These are phyloP conservation scores for Phallusia fumigata DNA, from an alignment of 23 tunicate species.

Conservation along the genomic window DNA sequence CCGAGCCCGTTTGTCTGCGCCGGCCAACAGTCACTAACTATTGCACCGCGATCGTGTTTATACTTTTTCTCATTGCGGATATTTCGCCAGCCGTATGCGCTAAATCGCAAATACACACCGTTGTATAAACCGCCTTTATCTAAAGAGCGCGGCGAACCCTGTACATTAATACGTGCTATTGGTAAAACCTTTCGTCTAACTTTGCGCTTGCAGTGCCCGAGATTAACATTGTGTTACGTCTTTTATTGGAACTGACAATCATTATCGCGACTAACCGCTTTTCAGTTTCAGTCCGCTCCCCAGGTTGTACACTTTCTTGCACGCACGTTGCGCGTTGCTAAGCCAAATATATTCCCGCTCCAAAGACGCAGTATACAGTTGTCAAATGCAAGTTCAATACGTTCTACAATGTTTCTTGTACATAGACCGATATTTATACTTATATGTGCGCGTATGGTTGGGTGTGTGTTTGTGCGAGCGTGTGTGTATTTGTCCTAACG, in stretches of 20 bases:
- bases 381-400: conserved; percentile 7
- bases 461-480: too few relatives aligned
- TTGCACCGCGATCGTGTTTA: neutral
- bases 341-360: too few relatives aligned
- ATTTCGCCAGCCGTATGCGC: neutral
- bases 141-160: neutral
- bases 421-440: neutral
- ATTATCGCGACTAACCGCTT: neutral
- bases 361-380: too few relatives aligned
- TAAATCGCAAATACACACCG: neutral
- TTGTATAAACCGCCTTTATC: neutral
- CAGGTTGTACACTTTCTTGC: neutral
- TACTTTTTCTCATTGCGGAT: neutral
- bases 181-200: neutral
- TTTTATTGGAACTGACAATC: neutral
- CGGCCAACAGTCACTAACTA: neutral
- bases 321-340: neutral
- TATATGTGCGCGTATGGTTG: neutral
- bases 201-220: neutral
- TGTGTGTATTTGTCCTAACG: too few relatives aligned
- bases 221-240: neutral
- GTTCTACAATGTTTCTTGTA: neutral
- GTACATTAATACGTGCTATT: neutral
- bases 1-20: neutral
- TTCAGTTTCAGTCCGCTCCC: neutral